Percentiles rank a stretch among this genome's conserved stretches.
Conservation (phyloP, 53 echinoderm and acorn worm species). For the Crossaster papposus region DNA sequence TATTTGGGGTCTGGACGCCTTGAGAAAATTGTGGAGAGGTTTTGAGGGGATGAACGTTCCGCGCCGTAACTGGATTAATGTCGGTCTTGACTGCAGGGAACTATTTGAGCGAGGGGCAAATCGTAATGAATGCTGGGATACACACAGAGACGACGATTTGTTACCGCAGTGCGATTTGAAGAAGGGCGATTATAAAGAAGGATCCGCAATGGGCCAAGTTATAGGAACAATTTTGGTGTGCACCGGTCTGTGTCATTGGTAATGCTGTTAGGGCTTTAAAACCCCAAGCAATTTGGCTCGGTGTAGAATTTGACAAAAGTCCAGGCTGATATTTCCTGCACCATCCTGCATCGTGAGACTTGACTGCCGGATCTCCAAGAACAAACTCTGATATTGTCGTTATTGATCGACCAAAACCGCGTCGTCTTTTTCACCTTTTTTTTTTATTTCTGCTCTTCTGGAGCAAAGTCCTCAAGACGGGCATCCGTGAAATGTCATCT, state of each 20-base stretch:
- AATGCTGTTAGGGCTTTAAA: conserved; percentile 41
- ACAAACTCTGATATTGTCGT: not conserved
- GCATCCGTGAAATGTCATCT: not conserved
- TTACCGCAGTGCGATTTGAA: conserved; percentile 15
- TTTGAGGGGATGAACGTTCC: not conserved
- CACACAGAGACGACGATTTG: not conserved
- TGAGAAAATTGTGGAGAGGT: not conserved
- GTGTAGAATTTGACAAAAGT: not conserved
- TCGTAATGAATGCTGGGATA: not conserved
- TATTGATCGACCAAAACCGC: not conserved
- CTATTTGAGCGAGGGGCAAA: conserved; percentile 1
- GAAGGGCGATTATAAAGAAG: not conserved
- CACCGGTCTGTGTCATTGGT: conserved; percentile 17
- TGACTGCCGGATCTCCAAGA: not conserved
- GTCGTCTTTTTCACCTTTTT: not conserved
- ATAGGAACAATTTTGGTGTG: conserved; percentile 39
- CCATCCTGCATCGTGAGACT: not conserved
- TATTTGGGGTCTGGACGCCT: conserved; percentile 1
- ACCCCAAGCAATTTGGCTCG: not conserved
- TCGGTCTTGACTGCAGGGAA: conserved; percentile 15
- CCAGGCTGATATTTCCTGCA: not conserved
- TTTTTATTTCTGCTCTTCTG: not conserved
- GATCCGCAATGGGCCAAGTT: not conserved
- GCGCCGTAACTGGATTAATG: conserved; percentile 38
- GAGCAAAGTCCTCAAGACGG: not conserved